Conservation (phyloP, 2,797 vertebrate genomes). For the Lacerta agilis region DNA sequence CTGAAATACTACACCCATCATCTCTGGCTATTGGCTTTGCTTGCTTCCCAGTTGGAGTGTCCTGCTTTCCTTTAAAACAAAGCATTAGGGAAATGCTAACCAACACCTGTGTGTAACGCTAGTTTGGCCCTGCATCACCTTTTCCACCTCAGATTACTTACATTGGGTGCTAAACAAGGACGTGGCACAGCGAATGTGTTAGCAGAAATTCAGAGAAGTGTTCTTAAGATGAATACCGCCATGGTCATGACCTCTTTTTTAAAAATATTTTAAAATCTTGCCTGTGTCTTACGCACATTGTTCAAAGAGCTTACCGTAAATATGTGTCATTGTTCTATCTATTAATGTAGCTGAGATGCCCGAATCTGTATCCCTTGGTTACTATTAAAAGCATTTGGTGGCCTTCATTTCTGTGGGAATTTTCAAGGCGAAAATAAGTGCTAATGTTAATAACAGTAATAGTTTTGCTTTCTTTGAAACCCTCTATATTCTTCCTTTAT, state of each 20-base stretch:
- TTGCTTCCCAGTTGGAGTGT: not conserved
- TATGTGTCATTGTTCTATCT: not conserved
- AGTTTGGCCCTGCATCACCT: not conserved
- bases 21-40: no score
- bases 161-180: not conserved
- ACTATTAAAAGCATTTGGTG: not conserved
- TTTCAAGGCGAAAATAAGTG: not conserved
- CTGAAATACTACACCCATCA: no score
- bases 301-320: not conserved
- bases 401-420: not conserved
- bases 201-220: not conserved
- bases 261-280: not conserved
- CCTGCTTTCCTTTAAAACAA: not conserved
- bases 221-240: not conserved
- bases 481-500: not conserved
- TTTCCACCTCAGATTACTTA: not conserved
- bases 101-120: not conserved
- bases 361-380: not conserved
- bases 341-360: not conserved
- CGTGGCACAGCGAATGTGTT: not conserved
- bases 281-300: not conserved
- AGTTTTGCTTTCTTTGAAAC: not conserved
- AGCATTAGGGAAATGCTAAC: not conserved
- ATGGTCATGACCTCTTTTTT: not conserved
- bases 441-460: fast-evolving